Evolutionary conservation across 2,888 invertebrate genomes (phyloP).

Genomic region (Leuctra nigra): DNA sequence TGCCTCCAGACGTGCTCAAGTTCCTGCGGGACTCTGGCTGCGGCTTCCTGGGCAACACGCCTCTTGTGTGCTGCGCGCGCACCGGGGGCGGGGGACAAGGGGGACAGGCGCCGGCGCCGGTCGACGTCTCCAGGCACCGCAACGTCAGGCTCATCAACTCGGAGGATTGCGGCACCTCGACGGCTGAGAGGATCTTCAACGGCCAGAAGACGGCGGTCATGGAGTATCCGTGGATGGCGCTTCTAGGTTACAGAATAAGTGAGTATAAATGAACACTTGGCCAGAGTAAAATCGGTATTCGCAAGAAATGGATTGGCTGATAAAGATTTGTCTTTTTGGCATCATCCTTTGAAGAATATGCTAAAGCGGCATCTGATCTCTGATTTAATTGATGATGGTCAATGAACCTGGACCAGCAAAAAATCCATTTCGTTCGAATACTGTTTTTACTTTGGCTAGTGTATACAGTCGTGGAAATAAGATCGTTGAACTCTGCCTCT

Average conservation of each 20-base stretch:
- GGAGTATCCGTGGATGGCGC: slow-evolving; percentile 71
- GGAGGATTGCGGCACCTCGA: slow-evolving; percentile 50
- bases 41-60: slow-evolving; percentile 15
- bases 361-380: too few relatives aligned
- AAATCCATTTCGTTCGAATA: too few relatives aligned
- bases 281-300: not conserved
- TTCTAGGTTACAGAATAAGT: slow-evolving; percentile 51
- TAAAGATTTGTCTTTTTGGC: too few relatives aligned
- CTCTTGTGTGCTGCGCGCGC: not conserved
- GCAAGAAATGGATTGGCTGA: not conserved
- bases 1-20: slow-evolving; percentile 17
- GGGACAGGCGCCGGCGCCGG: not conserved
- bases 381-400: too few relatives aligned
- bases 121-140: slow-evolving; percentile 39
- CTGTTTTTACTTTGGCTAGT: too few relatives aligned
- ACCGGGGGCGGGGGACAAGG: not conserved
- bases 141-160: slow-evolving; percentile 40
- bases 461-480: too few relatives aligned
- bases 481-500: too few relatives aligned
- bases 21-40: slow-evolving; percentile 22
- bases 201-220: slow-evolving; percentile 54
- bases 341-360: too few relatives aligned
- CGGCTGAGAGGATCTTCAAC: slow-evolving; percentile 50
- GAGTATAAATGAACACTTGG: slow-evolving; percentile 9
- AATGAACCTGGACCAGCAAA: too few relatives aligned